These are phyloP conservation scores for Sarcophaga caerulescens DNA, from an alignment of 2,888 invertebrate genomes.

Conservation along the genomic window DNA sequence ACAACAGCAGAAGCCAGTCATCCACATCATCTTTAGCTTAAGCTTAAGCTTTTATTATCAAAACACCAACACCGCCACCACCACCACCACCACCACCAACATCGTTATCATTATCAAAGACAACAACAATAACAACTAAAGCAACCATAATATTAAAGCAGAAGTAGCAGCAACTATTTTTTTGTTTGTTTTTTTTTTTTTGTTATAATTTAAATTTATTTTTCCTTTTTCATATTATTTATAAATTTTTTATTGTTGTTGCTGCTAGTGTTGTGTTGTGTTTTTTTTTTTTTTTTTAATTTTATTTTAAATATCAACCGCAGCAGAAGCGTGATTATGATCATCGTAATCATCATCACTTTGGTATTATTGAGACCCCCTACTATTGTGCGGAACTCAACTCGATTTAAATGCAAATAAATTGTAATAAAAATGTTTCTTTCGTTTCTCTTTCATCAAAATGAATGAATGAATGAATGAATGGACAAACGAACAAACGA, in stretches of 20 bases:
- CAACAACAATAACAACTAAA: slow-evolving; percentile 1
- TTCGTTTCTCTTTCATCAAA: slow-evolving; percentile 30
- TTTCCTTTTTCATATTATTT: too few relatives aligned
- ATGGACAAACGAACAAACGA: slow-evolving; percentile 21
- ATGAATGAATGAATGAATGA: neutral
- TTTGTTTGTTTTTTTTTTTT: neutral
- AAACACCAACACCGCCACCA: slow-evolving; percentile 19
- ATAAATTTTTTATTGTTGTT: slow-evolving; percentile 17
- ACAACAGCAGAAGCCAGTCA: slow-evolving; percentile 49
- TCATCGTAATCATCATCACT: slow-evolving; percentile 68
- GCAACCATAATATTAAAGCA: neutral
- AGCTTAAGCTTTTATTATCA: neutral
- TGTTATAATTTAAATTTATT: neutral
- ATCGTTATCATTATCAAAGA: slow-evolving; percentile 11
- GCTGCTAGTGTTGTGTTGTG: neutral
- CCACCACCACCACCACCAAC: slow-evolving; percentile 16
- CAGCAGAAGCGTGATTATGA: slow-evolving; percentile 62
- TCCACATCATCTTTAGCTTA: slow-evolving; percentile 60
- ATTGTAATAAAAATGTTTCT: slow-evolving; percentile 73
- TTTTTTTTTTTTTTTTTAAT: neutral
- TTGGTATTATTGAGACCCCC: slow-evolving; percentile 67
- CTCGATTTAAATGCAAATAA: slow-evolving; percentile 79
- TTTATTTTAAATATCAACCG: slow-evolving; percentile 58
- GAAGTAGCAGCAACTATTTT: neutral
- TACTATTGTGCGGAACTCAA: slow-evolving; percentile 68